Evolutionary conservation across 2,888 invertebrate genomes (phyloP), one percentile per base, ranked within the genome.

Genomic region (Parnassius mnemosyne): DNA sequence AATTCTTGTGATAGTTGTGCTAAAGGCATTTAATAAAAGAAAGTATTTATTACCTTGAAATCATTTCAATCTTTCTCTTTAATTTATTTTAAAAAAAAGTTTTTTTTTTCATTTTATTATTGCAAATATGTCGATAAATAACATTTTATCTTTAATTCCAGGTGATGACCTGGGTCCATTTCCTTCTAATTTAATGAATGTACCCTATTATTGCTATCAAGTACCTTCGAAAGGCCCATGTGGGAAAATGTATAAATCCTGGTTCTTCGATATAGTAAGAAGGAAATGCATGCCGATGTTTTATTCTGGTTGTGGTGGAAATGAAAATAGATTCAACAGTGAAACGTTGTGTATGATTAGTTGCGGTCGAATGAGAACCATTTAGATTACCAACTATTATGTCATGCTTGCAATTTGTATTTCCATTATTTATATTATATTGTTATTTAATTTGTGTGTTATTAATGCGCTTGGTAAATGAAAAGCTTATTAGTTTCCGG

Each of bases 231-330:
- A 81, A 71, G 90, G 90, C 0, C 83, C 87, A 0, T 90, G 90
- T 67, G 67, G 68, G 13, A 67, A 71, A 1, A 75, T 81, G 74
- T 73, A 72, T 65, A 63, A 80, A 61, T 78, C 79, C 1, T 90
- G 85, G 80, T 91, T 87, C 77, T 89, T 71, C 71, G 90, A 91
- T 65, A 54, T 89, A 1, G 77, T 89, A 9, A 74, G 83, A 64
- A 76, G 89, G 43, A 69, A 77, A 61, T 90, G 90, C 65, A 79
- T 82, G 81, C 83, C 81, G 5, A 87, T 90, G 86, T 76, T 86
- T 64, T 90, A 89, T 66, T 89, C 90, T 0, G 90, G 90, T 0
- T 90, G 90, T 64, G 89, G 90, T 0, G 90, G 90, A 13, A 91
- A 90, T 60, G 87, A 87, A 63, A 91, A 91, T 66, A 77, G 83